A percentile compares a stretch with the other conserved stretches of the same genome.
Evolutionary conservation across 2,888 invertebrate genomes (phyloP).

Genomic region (Aleiodes testaceus): DNA sequence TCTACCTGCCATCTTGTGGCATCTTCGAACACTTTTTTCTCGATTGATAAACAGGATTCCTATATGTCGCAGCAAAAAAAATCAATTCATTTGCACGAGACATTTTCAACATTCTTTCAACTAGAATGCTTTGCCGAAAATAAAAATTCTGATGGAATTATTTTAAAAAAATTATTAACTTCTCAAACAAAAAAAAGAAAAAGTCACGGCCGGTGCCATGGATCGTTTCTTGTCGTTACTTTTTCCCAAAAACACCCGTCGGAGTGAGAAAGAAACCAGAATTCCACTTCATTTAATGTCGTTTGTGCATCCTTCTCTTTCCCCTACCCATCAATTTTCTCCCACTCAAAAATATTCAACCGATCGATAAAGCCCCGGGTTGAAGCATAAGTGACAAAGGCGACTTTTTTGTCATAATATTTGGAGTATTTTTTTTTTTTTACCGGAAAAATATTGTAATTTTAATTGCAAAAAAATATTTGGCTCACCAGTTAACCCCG

Average conservation of each 20-base stretch:
- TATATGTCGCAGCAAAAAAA: constrained; percentile 11
- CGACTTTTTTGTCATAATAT: not conserved
- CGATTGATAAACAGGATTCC: not conserved
- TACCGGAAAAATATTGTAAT: too few relatives aligned
- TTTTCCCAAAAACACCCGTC: not conserved
- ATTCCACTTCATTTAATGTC: not conserved
- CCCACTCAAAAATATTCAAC: constrained; percentile 9
- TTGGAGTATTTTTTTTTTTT: not conserved
- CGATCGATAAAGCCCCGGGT: not conserved
- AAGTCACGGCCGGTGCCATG: not conserved
- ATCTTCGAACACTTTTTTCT: not conserved
- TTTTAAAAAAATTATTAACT: not conserved
- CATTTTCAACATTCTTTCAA: not conserved
- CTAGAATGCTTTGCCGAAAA: too few relatives aligned
- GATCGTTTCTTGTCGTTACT: not conserved
- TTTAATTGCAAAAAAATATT: too few relatives aligned
- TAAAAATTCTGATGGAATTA: too few relatives aligned
- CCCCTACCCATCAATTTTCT: not conserved
- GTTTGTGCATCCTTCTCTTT: not conserved
- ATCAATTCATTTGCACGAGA: not conserved
- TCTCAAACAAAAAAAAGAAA: not conserved
- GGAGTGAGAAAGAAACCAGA: not conserved
- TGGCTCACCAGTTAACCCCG: too few relatives aligned
- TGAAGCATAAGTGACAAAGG: not conserved
- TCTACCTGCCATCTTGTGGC: not conserved